Base-by-base conservation (phyloP, 1,140 invertebrate genomes). In the Drosophila trapezifrons region DNA sequence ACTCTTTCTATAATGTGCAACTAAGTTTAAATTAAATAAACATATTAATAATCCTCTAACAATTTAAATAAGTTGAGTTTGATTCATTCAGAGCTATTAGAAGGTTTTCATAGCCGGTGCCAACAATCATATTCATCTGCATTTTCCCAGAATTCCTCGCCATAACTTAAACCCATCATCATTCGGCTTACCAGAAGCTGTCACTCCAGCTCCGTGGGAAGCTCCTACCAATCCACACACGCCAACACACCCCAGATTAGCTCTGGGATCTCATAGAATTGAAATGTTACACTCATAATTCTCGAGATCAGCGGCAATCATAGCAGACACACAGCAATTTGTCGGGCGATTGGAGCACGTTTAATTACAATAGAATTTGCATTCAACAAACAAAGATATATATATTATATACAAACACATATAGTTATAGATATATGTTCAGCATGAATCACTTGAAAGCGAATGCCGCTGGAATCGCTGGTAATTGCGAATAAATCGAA, bases 331-430 rank as follows among this genome's bases (percentile, higher is more conserved):
- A 22, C 8, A 55, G 45, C 82, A 85, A 86, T 85, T 85, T 85
- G 81, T 86, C 81, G 77, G 78, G 49, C 37, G 58, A 47, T 60
- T 40, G 40, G 35, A 67, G 67, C 78, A 59, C 63, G 20, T 78
- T 77, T 85, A 85, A 85, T 84, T 80, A 66, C 72, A 57, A 58
- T 60, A 71, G 55, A 75, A 83, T 80, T 84, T 84, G 81, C 81
- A 84, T 84, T 60, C 17, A 46, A 40, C 15, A 27, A 54, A 13
- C 25, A 37, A 7, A 5, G 8, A 27, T 38, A 38, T 22, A 25
- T 17, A 57, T 18, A 25, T 40, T n/a, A n/a, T n/a, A 42, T 15
- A 46, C 3, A 45, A 9, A 35, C 12, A 54, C 49, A 29, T 57
- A 15, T 66, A 59, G 17, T n/a, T 47, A 37, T 29, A 29, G 13